phyloP scores from a whole-genome alignment of 2,113 vertebrate genomes.

The Halcyon malimbica region DNA sequence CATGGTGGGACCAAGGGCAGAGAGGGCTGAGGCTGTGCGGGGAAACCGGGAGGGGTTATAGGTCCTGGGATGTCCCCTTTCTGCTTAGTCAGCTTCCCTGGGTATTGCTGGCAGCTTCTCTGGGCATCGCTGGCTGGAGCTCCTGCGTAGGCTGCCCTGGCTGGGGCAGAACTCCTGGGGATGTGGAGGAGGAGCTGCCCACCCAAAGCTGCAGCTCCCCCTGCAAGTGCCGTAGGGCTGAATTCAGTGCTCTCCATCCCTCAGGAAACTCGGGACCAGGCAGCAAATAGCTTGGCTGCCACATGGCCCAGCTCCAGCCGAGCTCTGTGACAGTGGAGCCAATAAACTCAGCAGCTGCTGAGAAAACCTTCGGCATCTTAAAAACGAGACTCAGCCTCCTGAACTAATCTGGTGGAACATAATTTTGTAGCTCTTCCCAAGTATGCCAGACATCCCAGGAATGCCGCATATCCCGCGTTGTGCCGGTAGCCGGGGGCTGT shows the following conservation, averaged over 20 bases:
- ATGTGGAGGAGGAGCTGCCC: neutral
- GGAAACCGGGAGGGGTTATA: fast-evolving
- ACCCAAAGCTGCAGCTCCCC: neutral
- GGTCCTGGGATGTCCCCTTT: neutral
- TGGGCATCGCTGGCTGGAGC: neutral
- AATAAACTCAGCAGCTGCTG: neutral
- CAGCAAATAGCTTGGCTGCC: neutral
- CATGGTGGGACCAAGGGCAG: fast-evolving
- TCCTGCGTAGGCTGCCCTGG: fast-evolving
- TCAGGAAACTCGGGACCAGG: neutral
- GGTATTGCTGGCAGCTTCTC: neutral
- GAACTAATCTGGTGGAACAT: neutral
- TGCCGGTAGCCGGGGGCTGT: neutral
- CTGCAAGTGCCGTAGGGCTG: neutral
- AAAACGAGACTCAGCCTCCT: neutral
- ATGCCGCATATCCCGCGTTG: fast-evolving
- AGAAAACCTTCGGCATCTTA: neutral
- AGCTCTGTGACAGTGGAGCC: fast-evolving
- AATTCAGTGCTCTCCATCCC: neutral
- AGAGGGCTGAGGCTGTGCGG: neutral
- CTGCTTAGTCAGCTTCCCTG: neutral
- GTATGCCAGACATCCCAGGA: conserved; percentile 1
- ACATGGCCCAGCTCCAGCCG: fast-evolving
- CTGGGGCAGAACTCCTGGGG: neutral
- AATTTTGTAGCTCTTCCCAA: neutral